Percentiles rank a stretch among this genome's conserved stretches.
phyloP scores from a whole-genome alignment of 2,888 invertebrate genomes.

The Limnephilus auricula region DNA sequence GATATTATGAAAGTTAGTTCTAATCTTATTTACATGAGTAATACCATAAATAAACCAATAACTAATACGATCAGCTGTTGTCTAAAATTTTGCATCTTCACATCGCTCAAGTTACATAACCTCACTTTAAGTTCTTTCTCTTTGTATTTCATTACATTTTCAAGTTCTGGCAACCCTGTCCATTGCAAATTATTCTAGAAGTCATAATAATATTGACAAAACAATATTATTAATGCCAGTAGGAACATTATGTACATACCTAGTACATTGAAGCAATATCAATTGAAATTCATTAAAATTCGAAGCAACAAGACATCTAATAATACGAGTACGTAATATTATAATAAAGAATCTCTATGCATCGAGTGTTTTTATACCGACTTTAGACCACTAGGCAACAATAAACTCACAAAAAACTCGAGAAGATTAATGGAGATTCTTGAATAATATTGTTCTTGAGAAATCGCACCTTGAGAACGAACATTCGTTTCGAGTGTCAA shows the following conservation, averaged over 20 bases:
- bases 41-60: too few species aligned
- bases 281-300: conserved; percentile 2
- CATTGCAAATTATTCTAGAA: background rate
- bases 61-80: background rate
- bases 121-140: background rate
- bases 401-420: background rate
- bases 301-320: background rate
- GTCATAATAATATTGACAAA: background rate
- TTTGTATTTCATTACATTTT: background rate
- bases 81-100: background rate
- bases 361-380: background rate
- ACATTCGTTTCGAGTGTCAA: background rate
- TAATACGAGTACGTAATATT: background rate
- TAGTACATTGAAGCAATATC: background rate
- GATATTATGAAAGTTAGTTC: background rate
- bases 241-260: background rate
- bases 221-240: background rate
- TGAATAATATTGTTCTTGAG: background rate
- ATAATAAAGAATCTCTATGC: background rate
- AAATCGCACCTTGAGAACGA: background rate
- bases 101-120: background rate
- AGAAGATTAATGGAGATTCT: background rate
- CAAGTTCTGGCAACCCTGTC: background rate
- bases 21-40: background rate
- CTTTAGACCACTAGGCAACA: background rate